A percentile compares a stretch with the other conserved stretches of the same genome.
phyloP scores from a whole-genome alignment of 1,140 invertebrate species.

The Drosophila tristis region DNA sequence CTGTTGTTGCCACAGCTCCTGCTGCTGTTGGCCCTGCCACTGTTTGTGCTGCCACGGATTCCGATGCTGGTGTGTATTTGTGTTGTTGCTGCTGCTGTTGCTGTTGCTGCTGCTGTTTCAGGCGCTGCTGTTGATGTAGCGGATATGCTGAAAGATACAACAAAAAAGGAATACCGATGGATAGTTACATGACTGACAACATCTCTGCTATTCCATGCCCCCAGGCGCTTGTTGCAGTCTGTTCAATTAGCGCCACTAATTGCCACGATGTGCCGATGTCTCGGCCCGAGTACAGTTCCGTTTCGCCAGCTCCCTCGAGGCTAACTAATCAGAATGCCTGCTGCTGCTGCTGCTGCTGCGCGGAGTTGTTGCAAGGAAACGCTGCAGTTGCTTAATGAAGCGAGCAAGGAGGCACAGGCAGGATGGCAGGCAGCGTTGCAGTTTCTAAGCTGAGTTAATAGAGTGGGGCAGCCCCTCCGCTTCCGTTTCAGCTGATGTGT shows the following conservation, averaged over 20 bases:
- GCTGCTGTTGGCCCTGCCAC: conserved; percentile 30
- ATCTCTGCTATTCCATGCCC: neutral
- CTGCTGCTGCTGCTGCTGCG: too few relatives aligned
- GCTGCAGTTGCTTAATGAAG: too few relatives aligned
- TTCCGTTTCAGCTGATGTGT: too few relatives aligned
- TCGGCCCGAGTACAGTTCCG: neutral
- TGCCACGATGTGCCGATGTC: neutral
- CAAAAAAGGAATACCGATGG: conserved; percentile 5
- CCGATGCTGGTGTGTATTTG: conserved; percentile 43
- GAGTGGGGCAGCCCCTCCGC: too few relatives aligned
- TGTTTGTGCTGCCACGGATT: conserved; percentile 32
- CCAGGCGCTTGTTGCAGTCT: conserved; percentile 12
- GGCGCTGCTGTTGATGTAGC: conserved; percentile 50
- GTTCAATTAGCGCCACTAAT: conserved; percentile 20
- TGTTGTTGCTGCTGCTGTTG: conserved; percentile 37
- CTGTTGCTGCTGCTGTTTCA: conserved; percentile 11
- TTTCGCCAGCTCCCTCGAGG: neutral
- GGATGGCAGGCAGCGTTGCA: too few relatives aligned
- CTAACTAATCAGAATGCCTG: too few relatives aligned
- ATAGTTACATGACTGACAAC: conserved; percentile 5
- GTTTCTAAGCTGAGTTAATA: too few relatives aligned
- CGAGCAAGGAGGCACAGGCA: too few relatives aligned
- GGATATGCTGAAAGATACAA: conserved; percentile 60
- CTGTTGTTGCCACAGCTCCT: conserved; percentile 22
- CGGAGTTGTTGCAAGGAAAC: too few relatives aligned